Base-by-base conservation (phyloP, 2,888 invertebrate species). In the Drosophila eohydei region DNA sequence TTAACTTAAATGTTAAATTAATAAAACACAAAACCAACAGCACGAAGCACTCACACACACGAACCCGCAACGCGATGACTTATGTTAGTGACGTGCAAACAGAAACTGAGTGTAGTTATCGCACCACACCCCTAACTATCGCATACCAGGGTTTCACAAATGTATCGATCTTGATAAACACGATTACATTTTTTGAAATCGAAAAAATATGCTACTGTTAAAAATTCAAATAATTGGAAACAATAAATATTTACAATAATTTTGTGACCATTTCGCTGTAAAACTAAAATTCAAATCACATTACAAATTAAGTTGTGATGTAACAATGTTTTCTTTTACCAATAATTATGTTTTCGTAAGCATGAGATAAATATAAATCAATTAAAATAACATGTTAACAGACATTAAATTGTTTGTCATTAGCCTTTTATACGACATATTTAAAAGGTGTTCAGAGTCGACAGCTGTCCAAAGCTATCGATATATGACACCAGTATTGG, bases 41-140 rank as follows among this genome's bases (percentile, higher is more conserved):
- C 74, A 70, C 69, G 32, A 65, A 69, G 65, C 67, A 71, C 71
- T 16, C 48, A 67, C 66, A 44, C 68, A 71, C 74, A 78, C 80
- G 82, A 77, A 73, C 83, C 88, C 88, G 84, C 85, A 61, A 75
- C 80, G 77, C 80, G 84, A 82, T 84, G 87, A 87, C 86, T 83
- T 70, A 80, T 86, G 68, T 54, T 78, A 76, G 80, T 50, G 71
- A 72, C 59, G 66, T 58, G 56, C 52, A 64, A 74, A 46, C 16
- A 55, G 46, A 41, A 66, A 78, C 66, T 78, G 58, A 63, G 44
- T 66, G 16, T 7, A 30, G 43, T 79, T 79, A 78, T 78, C 78
- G 78, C 71, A 78, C 78, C 78, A 78, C 78, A 78, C 78, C 79
- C 77, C 79, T 74, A 28, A 55, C 11, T 28, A 74, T 48, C 21